Base-by-base conservation (phyloP, 2,888 invertebrate species). In the Ectobius pallidus region DNA sequence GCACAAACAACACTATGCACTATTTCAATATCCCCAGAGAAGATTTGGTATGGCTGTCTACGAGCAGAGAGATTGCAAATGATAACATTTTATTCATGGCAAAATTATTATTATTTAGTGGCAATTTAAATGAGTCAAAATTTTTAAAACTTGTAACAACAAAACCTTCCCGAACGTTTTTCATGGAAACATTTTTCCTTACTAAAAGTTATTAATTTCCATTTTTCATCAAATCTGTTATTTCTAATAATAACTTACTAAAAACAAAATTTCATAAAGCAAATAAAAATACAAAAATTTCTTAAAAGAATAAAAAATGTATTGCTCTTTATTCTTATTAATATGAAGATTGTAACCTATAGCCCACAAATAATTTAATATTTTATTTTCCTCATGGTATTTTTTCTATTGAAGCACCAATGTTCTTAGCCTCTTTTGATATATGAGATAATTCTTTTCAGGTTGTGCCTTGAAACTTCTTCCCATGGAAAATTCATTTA, bases 401-500 rank as follows among this genome's bases (percentile, higher is more conserved):
- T 52, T 11, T 52, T 52, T 7, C 16, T 20, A 20, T 20, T 52
- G 9, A 20, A 52, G 52, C 52, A 20, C 3, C 22, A 52, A 11
- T 52, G 22, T 20, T 20, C 52, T 52, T 20, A 52, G 52, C 7
- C 2, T 52, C 3, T 2, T 52, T 4, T 18, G 11, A 52, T 18
- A 18, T 52, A 52, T 9, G 20, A 7, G 22, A 20, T 20, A 52
- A 18, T 52, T 52, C 4, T 52, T 52, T 20, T 22, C 14, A 52
- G 20, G 22, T 52, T 52, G 52, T 52, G 52, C 52, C 6, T 20
- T 20, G 52, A 52, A 3, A 52, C 20, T 52, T 52, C 52, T 52
- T 52, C 22, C 52, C 20, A 52, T 52, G 22, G 52, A 20, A 52
- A 52, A 52, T 52, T 52, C 6, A 52, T 52, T 52, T 52, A 52